phyloP scores from a whole-genome alignment of 1,140 invertebrate species.

The Onthophagus taurus region DNA sequence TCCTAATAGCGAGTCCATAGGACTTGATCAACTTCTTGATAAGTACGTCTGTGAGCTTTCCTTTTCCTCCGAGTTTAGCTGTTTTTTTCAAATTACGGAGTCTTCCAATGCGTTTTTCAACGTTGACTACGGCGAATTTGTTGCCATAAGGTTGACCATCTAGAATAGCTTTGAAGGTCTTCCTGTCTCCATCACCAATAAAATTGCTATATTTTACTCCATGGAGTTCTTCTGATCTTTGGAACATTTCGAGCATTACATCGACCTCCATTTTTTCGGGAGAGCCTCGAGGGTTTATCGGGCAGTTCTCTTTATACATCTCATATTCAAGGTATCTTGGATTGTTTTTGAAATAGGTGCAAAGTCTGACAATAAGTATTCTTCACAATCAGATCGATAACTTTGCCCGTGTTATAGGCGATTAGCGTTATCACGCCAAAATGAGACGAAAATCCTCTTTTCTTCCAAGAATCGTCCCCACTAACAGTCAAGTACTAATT shows the following conservation, averaged over 20 bases:
- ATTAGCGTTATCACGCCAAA: conserved; percentile 22
- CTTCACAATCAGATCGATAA: conserved; percentile 20
- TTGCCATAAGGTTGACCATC: conserved; percentile 8
- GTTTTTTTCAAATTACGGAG: conserved; percentile 18
- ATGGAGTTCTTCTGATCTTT: conserved; percentile 14
- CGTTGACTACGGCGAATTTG: conserved; percentile 12
- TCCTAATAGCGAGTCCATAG: conserved; percentile 25
- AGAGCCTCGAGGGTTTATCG: conserved; percentile 22
- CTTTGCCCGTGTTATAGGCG: conserved; percentile 22
- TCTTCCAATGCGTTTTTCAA: conserved; percentile 22
- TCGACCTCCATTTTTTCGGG: conserved; percentile 27
- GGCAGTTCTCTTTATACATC: conserved; percentile 19
- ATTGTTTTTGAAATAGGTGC: conserved; percentile 16
- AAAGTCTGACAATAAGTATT: conserved; percentile 19
- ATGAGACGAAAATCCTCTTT: conserved; percentile 23
- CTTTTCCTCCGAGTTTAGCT: conserved; percentile 20
- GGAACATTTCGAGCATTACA: conserved; percentile 26
- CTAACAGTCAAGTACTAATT: conserved; percentile 20
- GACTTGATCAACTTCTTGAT: conserved; percentile 14
- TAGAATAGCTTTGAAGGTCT: conserved; percentile 4
- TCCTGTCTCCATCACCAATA: conserved; percentile 3
- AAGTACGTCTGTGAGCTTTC: not conserved
- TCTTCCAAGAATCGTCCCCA: conserved; percentile 23
- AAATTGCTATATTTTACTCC: not conserved
- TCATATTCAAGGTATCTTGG: conserved; percentile 16